Conservation (phyloP, 2,797 vertebrate genomes). For the Xyrichtys novacula region DNA sequence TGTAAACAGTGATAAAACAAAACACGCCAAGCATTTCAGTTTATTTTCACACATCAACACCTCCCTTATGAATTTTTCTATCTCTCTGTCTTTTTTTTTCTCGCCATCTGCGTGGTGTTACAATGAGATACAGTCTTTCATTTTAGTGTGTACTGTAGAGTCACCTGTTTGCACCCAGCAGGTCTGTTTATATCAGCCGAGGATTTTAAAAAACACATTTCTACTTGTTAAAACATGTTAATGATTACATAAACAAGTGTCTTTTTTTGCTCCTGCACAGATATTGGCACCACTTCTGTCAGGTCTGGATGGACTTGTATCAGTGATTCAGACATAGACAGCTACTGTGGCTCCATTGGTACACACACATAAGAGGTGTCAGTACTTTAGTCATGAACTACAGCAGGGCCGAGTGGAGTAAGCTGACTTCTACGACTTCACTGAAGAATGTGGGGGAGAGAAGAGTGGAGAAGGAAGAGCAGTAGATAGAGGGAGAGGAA, state of each 20-base stretch:
- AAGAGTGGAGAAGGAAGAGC: background rate
- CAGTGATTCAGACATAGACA: constrained; percentile 22
- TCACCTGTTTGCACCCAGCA: constrained; percentile 1
- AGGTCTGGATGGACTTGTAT: constrained; percentile 1
- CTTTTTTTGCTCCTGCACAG: background rate
- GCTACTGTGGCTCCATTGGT: constrained; percentile 15
- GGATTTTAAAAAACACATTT: constrained; percentile 10
- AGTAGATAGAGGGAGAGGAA: background rate
- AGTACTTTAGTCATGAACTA: background rate
- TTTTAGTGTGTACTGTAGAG: constrained; percentile 9
- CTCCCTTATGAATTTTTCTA: constrained; percentile 9
- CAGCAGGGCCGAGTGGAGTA: constrained; percentile 1
- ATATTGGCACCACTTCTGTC: constrained; percentile 3
- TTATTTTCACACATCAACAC: constrained; percentile 36
- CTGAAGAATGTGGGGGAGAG: constrained; percentile 1
- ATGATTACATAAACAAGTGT: constrained; percentile 6
- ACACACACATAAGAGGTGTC: constrained; percentile 12
- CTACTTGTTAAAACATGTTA: constrained; percentile 1
- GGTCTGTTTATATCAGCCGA: constrained; percentile 4
- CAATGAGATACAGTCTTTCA: constrained; percentile 9
- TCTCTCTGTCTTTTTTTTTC: constrained; percentile 1
- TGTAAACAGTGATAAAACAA: constrained; percentile 65
- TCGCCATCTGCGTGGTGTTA: constrained; percentile 24
- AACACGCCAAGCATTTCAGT: constrained; percentile 3
- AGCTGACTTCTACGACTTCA: background rate